Conservation (phyloP, 92 coral and sea anemone species). For the Zoanthus sansibaricus region DNA sequence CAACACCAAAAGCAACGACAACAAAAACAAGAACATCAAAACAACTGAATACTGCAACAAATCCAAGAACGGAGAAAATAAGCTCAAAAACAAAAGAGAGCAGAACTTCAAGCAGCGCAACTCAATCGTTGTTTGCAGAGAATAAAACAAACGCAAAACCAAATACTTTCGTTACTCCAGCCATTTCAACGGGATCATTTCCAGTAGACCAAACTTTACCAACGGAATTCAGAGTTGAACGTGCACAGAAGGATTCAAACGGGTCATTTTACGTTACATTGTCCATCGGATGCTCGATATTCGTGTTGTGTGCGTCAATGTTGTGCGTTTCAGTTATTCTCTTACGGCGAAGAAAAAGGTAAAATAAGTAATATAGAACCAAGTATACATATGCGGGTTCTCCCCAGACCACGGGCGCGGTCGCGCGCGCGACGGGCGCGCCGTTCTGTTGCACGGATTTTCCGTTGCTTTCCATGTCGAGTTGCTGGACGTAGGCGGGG, state of each 20-base stretch:
- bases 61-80: no score
- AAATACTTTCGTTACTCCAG: background rate
- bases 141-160: no score
- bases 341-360: conserved; percentile 14
- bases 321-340: conserved; percentile 1
- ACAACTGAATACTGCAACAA: no score
- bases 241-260: background rate
- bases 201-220: background rate
- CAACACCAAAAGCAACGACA: background rate
- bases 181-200: background rate
- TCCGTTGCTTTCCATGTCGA: no score
- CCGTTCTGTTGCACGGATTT: no score
- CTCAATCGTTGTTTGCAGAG: no score
- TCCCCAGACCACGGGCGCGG: no score
- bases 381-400: no score
- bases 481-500: no score
- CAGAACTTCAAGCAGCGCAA: no score
- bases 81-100: no score
- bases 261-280: background rate
- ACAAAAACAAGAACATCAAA: background rate
- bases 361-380: background rate
- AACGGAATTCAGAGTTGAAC: background rate
- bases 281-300: conserved; percentile 9
- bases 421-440: no score
- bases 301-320: background rate